Percentiles rank a stretch among this genome's conserved stretches.
Evolutionary conservation across 2,888 invertebrate genomes (phyloP).

Genomic region (Shargacucullia verbasci): DNA sequence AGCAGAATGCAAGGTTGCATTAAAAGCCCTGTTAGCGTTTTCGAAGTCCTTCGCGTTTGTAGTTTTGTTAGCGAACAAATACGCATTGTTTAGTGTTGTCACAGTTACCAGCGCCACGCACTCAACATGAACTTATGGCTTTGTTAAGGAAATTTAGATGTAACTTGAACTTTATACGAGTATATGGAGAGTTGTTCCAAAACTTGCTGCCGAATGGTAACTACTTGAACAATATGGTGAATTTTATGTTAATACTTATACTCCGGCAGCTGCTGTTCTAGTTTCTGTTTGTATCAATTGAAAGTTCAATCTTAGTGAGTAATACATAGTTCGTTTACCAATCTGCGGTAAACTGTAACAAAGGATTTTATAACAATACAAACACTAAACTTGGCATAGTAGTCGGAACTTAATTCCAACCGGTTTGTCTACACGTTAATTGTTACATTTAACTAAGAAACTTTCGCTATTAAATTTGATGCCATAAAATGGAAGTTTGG

Average conservation of each 20-base stretch:
- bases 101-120: conserved; percentile 42
- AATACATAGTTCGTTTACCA: conserved; percentile 10
- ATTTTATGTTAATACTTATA: conserved; percentile 26
- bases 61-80: conserved; percentile 61
- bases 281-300: conserved; percentile 11
- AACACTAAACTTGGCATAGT: conserved; percentile 28
- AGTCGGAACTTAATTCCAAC: conserved; percentile 43
- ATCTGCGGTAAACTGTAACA: conserved; percentile 34
- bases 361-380: conserved; percentile 38
- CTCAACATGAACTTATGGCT: conserved; percentile 49
- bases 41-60: conserved; percentile 59
- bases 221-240: conserved; percentile 15
- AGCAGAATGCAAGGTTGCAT: conserved; percentile 66
- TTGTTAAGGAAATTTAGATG: conserved; percentile 58
- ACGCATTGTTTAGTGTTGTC: conserved; percentile 62
- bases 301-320: conserved; percentile 14
- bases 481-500: conserved; percentile 65
- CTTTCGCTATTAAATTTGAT: conserved; percentile 64
- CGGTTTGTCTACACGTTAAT: conserved; percentile 66
- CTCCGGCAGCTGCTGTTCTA: conserved; percentile 1
- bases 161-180: conserved; percentile 30
- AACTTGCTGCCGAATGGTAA: conserved; percentile 23
- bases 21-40: conserved; percentile 67
- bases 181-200: conserved; percentile 27
- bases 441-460: conserved; percentile 76